Conservation (phyloP, 2,888 invertebrate genomes). For the Rutpela maculata region DNA sequence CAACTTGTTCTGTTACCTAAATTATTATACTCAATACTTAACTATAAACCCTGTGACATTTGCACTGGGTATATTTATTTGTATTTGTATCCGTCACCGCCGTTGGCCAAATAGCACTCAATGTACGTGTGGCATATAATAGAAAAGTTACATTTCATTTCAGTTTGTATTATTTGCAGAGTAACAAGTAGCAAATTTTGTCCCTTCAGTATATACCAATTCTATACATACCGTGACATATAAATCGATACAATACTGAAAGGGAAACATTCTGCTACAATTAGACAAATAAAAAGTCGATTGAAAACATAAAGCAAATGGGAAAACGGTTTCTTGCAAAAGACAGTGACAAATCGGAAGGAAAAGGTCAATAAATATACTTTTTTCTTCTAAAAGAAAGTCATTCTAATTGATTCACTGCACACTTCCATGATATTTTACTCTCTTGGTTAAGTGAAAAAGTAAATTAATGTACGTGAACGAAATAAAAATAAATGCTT, state of each 20-base stretch:
- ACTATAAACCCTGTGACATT: too few species aligned
- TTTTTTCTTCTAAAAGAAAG: slow-evolving; percentile 36
- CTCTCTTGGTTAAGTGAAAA: slow-evolving; percentile 44
- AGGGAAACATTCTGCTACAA: slow-evolving; percentile 36
- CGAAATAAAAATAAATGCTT: slow-evolving; percentile 53
- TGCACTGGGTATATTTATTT: background rate
- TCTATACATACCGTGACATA: slow-evolving; percentile 1
- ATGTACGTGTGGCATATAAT: slow-evolving; percentile 1
- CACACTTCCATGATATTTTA: slow-evolving; percentile 44
- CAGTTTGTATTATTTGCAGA: background rate
- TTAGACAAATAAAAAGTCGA: slow-evolving; percentile 42
- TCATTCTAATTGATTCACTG: slow-evolving; percentile 50
- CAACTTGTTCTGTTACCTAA: too few species aligned
- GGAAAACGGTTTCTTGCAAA: slow-evolving; percentile 28
- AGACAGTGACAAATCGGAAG: slow-evolving; percentile 42
- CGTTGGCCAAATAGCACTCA: background rate
- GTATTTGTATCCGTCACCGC: background rate
- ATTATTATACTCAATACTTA: too few species aligned
- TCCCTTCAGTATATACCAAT: background rate
- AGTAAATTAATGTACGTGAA: slow-evolving; percentile 51
- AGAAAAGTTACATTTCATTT: slow-evolving; percentile 15
- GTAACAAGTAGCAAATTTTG: background rate
- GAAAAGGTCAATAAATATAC: slow-evolving; percentile 37
- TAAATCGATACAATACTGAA: slow-evolving; percentile 29
- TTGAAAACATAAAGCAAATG: slow-evolving; percentile 40